A percentile compares a stretch with the other conserved stretches of the same genome.
Evolutionary conservation across 2,113 vertebrate genomes (phyloP).

Genomic region (Gracilinanus agilis): DNA sequence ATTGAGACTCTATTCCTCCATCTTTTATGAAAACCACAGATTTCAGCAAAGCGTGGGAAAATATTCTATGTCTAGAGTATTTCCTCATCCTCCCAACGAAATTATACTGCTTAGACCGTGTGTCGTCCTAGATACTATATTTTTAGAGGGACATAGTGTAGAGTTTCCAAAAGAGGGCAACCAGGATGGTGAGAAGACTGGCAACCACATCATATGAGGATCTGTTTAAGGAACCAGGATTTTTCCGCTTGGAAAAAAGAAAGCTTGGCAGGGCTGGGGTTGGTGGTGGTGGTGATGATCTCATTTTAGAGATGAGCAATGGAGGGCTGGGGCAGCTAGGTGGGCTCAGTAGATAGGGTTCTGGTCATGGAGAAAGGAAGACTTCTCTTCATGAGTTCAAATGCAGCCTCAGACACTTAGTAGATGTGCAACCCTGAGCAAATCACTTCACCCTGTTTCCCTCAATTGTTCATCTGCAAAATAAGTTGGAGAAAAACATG

Average conservation of each 20-base stretch:
- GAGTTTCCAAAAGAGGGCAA: too few relatives aligned
- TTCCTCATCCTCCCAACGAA: background rate
- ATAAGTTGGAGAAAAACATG: too few relatives aligned
- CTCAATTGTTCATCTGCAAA: too few relatives aligned
- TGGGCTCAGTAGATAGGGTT: too few relatives aligned
- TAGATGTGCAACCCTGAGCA: too few relatives aligned
- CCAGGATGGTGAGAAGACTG: background rate
- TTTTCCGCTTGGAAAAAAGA: background rate
- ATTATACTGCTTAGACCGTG: background rate
- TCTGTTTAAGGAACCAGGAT: background rate
- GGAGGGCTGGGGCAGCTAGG: too few relatives aligned
- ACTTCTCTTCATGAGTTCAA: too few relatives aligned
- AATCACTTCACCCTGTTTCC: too few relatives aligned
- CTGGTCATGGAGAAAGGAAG: too few relatives aligned
- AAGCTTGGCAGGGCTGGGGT: background rate
- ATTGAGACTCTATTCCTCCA: background rate
- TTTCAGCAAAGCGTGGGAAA: background rate
- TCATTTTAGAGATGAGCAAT: too few relatives aligned
- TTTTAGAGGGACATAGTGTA: background rate
- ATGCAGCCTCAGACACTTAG: too few relatives aligned
- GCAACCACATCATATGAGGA: background rate
- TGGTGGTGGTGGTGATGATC: background rate
- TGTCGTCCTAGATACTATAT: background rate
- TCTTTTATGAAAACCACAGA: background rate
- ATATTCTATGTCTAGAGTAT: background rate